Base-by-base conservation (phyloP, 2,113 vertebrate genomes). In the Planiliza haematocheilus region DNA sequence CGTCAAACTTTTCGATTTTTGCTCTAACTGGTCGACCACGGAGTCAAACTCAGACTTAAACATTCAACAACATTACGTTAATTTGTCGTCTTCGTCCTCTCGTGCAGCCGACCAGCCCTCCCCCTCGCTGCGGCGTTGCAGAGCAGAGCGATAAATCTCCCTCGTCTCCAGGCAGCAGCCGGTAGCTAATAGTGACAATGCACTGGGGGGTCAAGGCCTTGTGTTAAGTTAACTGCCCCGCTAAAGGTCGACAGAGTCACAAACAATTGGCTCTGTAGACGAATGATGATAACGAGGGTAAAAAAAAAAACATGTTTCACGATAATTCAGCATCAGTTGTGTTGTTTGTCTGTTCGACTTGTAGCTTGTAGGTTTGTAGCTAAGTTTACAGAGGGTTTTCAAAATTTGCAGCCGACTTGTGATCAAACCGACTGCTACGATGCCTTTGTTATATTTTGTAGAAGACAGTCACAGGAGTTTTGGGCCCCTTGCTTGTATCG, bases 141-240 rank as follows among this genome's bases (percentile, higher is more conserved):
- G 36, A 55, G 34, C 55, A 55, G 46, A 62, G 61, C 17, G 8
- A 51, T 82, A 39, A 12, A 70, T 85, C 48, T 79, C 11, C 46
- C n/a, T 42, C 5, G 10, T 37, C 42, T 64, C 14, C 36, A 53
- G 64, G 38, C 70, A 58, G 77, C n/a, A n/a, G n/a, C 49, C 49
- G 8, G 58, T n/a, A 64, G 62, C 81, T 72, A 48, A 78, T 69
- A 59, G 70, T 66, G 60, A 60, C 70, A 64, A 13, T 77, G 50
- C 62, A 30, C 43, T 56, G 79, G 43, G 17, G 72, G 77, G 78
- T 82, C 75, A 74, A 82, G 75, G 76, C 73, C 60, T 68, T 37
- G 45, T 51, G 60, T 79, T 81, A 55, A 80, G 56, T 59, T 77
- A 83, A 83, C 70, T 36, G 48, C 69, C 51, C 21, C 10, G 49